Base-by-base conservation (phyloP, 2,113 vertebrate species). In the Poecile atricapillus region DNA sequence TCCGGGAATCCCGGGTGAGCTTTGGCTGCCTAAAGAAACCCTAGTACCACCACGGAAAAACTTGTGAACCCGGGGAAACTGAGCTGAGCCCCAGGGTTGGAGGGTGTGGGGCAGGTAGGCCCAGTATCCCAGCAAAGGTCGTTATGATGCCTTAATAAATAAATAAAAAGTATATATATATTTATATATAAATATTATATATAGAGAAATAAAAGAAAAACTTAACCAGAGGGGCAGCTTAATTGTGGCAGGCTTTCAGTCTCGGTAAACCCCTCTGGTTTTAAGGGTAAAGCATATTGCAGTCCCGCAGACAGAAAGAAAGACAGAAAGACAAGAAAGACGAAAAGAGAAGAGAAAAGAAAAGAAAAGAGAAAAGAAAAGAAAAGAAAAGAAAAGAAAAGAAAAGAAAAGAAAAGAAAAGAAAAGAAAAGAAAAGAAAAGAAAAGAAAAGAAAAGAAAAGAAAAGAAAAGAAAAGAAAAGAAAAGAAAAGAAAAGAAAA, bases 21-120 rank as follows among this genome's bases (percentile, higher is more conserved):
- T 91, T 68, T n/a, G 46, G 39, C 15, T 3, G 2, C 23, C 60
- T 37, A 47, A 35, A 76, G 59, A 14, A 30, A 24, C 13, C 24
- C 12, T 15, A 19, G 22, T 64, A 19, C n/a, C 15, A 0, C 7
- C 63, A 37, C 7, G 11, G 31, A 41, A 49, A 76, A 87, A 27
- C 2, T 7, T 13, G 22, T 15, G 23, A 2, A 22, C 7, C 28
- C 13, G 3, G 23, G n/a, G 8, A 68, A 87, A 71, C 7, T 7
- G 33, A 15, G 1, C 15, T 21, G 28, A 55, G 24, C 4, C 15
- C 4, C 5, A 3, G 17, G 5, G 9, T 3, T 43, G 4, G 8
- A 24, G 15, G 5, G 1, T 27, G 17, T 27, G 44, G 15, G 7
- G 2, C 33, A 93, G 13, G n/a, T 46, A 85, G 63, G 78, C 46